Evolutionary conservation across 1,140 invertebrate species (phyloP).

Genomic region (Drosophila pachea): DNA sequence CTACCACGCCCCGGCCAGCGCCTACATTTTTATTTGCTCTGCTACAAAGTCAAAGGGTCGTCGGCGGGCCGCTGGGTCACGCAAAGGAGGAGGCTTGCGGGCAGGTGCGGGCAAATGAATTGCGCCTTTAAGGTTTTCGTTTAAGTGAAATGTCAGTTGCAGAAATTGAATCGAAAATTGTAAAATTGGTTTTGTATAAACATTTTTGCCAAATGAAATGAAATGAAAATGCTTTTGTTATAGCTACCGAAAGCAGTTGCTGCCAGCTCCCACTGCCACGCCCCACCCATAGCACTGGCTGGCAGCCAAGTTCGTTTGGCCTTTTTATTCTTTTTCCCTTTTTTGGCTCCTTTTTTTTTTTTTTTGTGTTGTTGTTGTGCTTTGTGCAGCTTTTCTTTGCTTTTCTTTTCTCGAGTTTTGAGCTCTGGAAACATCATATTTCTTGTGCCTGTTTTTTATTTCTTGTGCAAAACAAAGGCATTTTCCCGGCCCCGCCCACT

Average conservation of each 20-base stretch:
- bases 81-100: too few species aligned
- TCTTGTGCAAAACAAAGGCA: constrained; percentile 57
- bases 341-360: constrained; percentile 25
- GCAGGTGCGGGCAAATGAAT: constrained; percentile 51
- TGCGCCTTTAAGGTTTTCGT: constrained; percentile 77
- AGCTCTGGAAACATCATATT: constrained; percentile 59
- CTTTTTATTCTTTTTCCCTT: constrained; percentile 28
- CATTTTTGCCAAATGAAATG: constrained; percentile 72
- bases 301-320: constrained; percentile 29
- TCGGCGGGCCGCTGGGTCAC: not conserved
- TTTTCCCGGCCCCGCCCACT: constrained; percentile 2
- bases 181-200: constrained; percentile 78
- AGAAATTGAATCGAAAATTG: constrained; percentile 78
- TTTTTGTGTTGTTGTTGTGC: constrained; percentile 19
- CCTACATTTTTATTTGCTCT: constrained; percentile 11
- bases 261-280: constrained; percentile 1
- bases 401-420: constrained; percentile 24
- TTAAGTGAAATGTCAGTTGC: constrained; percentile 76
- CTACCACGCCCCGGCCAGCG: constrained; percentile 11
- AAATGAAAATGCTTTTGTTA: constrained; percentile 76
- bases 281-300: constrained; percentile 4
- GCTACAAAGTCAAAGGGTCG: constrained; percentile 29
- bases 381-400: constrained; percentile 17
- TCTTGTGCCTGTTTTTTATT: constrained; percentile 74
- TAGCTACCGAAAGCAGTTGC: constrained; percentile 29